Evolutionary conservation across 2,888 invertebrate species (phyloP), one percentile per base, ranked within the genome.

Genomic region (Nephrotoma guestfalica): DNA sequence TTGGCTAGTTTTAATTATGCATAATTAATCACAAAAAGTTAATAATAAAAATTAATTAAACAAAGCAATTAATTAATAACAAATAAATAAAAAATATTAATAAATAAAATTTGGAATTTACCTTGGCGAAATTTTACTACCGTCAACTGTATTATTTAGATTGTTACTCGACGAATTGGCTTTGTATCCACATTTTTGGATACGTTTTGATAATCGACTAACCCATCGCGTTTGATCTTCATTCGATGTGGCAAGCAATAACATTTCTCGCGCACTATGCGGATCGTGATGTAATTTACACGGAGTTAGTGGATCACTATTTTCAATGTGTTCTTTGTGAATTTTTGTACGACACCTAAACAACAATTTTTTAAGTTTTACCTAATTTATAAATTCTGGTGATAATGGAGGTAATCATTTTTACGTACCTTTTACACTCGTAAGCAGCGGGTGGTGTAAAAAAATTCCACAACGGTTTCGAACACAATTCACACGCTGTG

Each of bases 261-360:
- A 93, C 92, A 99, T 93, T 92, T 99, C 99, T 90, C 98, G 97
- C 90, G 99, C 98, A 90, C 95, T 95, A 89, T 96, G 96, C 88
- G 97, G 97, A 93, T 99, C 98, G 89, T 97, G 97, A 92, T 98
- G 97, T 88, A 99, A 94, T 93, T 98, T 99, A 93, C 99, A 99
- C 85, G 98, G 98, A 88, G 97, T 97, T 90, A 98, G 95, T 88
- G 95, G 94, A 91, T 97, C 97, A 89, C 93, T 93, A 89, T 94
- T 93, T 89, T 96, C 96, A 91, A 97, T 94, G 94, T 99, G 99
- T 91, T 99, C 99, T 92, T 97, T 97, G 92, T 99, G 99, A 90
- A 99, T 96, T 93, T 99, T 99, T 91, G 97, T 96, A 90, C 97
- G 96, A 93, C 99, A 99, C 88, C 98, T 98, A 96, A 90, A 83